These are phyloP conservation scores for Chesias legatella DNA, from an alignment of 2,888 invertebrate genomes.

Conservation along the genomic window DNA sequence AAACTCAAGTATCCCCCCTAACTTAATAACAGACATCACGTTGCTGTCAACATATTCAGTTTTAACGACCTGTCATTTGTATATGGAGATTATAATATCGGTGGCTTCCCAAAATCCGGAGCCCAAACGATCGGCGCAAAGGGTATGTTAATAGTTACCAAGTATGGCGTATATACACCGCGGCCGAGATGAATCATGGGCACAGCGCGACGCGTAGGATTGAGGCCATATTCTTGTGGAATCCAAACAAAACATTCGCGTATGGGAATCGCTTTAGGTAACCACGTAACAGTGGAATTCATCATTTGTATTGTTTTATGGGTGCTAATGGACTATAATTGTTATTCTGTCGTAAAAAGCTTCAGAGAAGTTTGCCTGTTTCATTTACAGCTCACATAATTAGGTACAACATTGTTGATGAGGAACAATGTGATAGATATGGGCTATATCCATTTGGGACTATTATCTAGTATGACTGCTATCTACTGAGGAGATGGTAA, in stretches of 20 bases:
- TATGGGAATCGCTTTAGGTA: slow-evolving; percentile 21
- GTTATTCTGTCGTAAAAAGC: too few relatives aligned
- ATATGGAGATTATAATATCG: slow-evolving; percentile 29
- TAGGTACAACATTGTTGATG: too few relatives aligned
- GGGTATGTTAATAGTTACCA: slow-evolving; percentile 62
- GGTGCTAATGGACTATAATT: slow-evolving; percentile 22
- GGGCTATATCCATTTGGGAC: too few relatives aligned
- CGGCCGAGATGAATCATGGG: slow-evolving; percentile 55
- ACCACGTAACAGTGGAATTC: slow-evolving; percentile 21
- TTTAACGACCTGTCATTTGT: slow-evolving; percentile 32
- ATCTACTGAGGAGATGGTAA: too few relatives aligned
- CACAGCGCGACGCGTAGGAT: slow-evolving; percentile 51
- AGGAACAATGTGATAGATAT: too few relatives aligned
- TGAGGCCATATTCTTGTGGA: slow-evolving; percentile 27
- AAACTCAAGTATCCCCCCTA: slow-evolving; percentile 25
- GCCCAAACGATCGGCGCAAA: slow-evolving; percentile 47
- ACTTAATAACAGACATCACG: slow-evolving; percentile 30
- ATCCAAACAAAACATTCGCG: slow-evolving; percentile 25
- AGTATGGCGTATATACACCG: slow-evolving; percentile 48
- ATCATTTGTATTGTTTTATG: slow-evolving; percentile 21
- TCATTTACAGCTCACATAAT: too few relatives aligned
- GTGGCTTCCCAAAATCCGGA: slow-evolving; percentile 24
- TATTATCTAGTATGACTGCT: too few relatives aligned
- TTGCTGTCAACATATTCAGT: slow-evolving; percentile 25
- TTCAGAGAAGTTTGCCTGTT: too few relatives aligned